Percentiles rank a stretch among this genome's conserved stretches.
Evolutionary conservation across 2,797 vertebrate genomes (phyloP).

Genomic region (Mormyrus proboscirostris): DNA sequence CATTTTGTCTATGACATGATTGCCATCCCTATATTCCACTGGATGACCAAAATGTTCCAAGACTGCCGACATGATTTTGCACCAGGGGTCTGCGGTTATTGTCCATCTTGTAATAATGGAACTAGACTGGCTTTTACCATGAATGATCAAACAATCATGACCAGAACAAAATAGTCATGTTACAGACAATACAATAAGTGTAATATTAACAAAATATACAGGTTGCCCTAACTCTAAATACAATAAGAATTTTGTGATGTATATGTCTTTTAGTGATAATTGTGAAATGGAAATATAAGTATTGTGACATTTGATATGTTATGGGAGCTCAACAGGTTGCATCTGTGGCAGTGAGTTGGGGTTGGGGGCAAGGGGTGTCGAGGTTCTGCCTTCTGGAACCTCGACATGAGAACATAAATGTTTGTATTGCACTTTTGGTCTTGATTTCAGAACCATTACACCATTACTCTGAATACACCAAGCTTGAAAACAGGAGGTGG

Average conservation of each 20-base stretch:
- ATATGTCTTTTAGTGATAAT: background rate
- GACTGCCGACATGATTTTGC: background rate
- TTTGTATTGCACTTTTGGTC: background rate
- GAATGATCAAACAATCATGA: background rate
- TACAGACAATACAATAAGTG: background rate
- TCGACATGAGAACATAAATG: background rate
- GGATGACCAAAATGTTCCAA: background rate
- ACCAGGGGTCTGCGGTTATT: background rate
- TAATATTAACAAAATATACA: background rate
- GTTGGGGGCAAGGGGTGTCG: background rate
- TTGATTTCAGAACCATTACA: background rate
- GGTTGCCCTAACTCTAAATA: background rate
- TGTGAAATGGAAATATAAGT: background rate
- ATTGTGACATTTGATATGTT: background rate
- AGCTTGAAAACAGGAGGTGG: background rate
- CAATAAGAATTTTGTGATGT: background rate
- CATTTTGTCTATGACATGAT: background rate
- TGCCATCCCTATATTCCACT: background rate
- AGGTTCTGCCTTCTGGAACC: background rate
- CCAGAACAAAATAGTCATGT: background rate
- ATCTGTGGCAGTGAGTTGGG: background rate
- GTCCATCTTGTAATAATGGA: background rate
- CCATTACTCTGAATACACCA: background rate
- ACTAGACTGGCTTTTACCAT: background rate
- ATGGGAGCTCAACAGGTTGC: background rate